A percentile compares a stretch with the other conserved stretches of the same genome.
phyloP scores from a whole-genome alignment of 1,140 invertebrate genomes.

The Holcopasites calliopsidis region DNA sequence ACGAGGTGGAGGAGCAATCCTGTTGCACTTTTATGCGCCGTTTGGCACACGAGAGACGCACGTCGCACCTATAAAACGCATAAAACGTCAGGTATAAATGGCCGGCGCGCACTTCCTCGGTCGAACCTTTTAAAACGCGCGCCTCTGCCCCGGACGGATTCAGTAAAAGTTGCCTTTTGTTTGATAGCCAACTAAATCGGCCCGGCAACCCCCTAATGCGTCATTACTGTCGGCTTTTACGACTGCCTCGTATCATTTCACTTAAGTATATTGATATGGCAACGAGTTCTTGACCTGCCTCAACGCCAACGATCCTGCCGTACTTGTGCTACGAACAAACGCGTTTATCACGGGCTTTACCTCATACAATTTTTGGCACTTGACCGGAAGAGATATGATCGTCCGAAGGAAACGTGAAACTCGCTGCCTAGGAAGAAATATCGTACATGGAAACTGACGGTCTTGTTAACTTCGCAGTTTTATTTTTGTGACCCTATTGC shows the following conservation, averaged over 20 bases:
- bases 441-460: not conserved
- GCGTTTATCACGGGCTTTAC: slow-evolving; percentile 30
- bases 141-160: slow-evolving; percentile 65
- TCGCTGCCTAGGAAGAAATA: not conserved
- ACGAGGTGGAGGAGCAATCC: slow-evolving; percentile 60
- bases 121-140: slow-evolving; percentile 72
- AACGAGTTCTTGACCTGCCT: slow-evolving; percentile 77
- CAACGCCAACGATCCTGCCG: slow-evolving; percentile 59
- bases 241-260: slow-evolving; percentile 80
- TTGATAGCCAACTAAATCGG: slow-evolving; percentile 80
- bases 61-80: slow-evolving; percentile 72
- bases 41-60: slow-evolving; percentile 72
- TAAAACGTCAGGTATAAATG: slow-evolving; percentile 71
- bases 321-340: slow-evolving; percentile 36
- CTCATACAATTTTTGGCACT: slow-evolving; percentile 22
- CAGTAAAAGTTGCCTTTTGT: slow-evolving; percentile 80
- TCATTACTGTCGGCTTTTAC: slow-evolving; percentile 81
- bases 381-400: not conserved
- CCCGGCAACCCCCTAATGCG: slow-evolving; percentile 80
- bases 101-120: slow-evolving; percentile 56
- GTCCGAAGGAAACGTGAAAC: not conserved
- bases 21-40: slow-evolving; percentile 62
- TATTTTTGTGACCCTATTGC: too few relatives aligned
- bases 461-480: not conserved
- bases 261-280: slow-evolving; percentile 81